Evolutionary conservation across 2,888 invertebrate genomes (phyloP).

Genomic region (Lottia scabra): DNA sequence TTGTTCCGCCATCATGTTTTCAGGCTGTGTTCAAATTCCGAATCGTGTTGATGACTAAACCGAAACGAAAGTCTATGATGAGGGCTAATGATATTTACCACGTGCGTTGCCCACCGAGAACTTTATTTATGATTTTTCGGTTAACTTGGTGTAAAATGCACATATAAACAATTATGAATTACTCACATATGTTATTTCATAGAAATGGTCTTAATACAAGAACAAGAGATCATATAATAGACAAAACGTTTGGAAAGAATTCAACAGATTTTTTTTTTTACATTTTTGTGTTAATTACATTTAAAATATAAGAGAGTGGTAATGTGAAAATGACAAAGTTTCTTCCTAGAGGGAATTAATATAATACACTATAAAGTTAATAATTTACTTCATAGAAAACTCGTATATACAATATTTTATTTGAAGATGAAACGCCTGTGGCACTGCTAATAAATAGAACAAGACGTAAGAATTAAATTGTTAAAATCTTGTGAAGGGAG

Average conservation of each 20-base stretch:
- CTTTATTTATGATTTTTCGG: background rate
- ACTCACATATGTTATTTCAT: background rate
- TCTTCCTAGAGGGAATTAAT: background rate
- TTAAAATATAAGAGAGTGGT: background rate
- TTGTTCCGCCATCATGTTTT: background rate
- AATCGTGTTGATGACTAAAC: background rate
- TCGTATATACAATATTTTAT: background rate
- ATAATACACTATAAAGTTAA: background rate
- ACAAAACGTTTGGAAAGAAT: background rate
- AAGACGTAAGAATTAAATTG: no score
- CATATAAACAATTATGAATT: conserved; percentile 6
- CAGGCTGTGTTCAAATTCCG: background rate
- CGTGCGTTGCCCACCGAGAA: background rate
- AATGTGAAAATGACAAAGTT: background rate
- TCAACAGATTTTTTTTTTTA: background rate
- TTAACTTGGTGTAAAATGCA: conserved; percentile 1
- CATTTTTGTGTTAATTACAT: background rate
- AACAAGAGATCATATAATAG: background rate
- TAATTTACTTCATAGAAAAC: conserved; percentile 1
- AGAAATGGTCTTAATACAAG: background rate
- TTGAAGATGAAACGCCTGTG: no score
- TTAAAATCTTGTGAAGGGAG: no score
- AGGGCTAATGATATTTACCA: background rate
- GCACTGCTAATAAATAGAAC: no score
- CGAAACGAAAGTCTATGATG: background rate